A percentile compares a stretch with the other conserved stretches of the same genome.
Conservation (phyloP, 2,888 invertebrate species). For the Dugesia japonica region DNA sequence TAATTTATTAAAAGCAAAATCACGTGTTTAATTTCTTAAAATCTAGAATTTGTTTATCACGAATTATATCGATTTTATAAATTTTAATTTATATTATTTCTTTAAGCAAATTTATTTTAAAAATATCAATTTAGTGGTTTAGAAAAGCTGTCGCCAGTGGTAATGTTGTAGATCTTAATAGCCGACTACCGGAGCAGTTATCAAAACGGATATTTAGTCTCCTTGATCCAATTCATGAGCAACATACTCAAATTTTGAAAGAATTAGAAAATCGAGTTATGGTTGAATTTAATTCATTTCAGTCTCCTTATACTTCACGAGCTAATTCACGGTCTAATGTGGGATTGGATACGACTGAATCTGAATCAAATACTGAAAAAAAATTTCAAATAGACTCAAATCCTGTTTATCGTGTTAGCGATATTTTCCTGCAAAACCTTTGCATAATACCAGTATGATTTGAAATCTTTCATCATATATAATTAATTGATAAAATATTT, state of each 20-base stretch:
- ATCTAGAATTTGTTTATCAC: too few species aligned
- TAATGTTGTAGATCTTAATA: background rate
- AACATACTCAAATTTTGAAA: constrained; percentile 26
- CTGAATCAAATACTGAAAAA: background rate
- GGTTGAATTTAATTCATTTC: constrained; percentile 7
- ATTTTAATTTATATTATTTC: too few species aligned
- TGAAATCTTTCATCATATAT: too few species aligned
- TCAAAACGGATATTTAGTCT: constrained; percentile 4
- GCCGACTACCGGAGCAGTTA: constrained; percentile 22
- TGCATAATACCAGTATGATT: background rate
- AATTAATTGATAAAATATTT: too few species aligned
- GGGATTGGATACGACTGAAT: background rate
- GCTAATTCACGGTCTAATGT: background rate
- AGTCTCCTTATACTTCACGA: background rate
- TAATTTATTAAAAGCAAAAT: too few species aligned
- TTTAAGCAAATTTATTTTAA: too few species aligned
- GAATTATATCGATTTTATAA: too few species aligned
- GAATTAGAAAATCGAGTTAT: constrained; percentile 26
- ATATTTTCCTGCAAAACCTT: background rate
- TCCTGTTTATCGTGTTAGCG: background rate
- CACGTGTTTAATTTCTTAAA: too few species aligned
- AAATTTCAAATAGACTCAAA: background rate
- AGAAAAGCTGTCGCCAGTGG: constrained; percentile 32
- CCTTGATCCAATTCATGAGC: constrained; percentile 30
- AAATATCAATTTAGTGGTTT: constrained; percentile 22